A percentile compares a stretch with the other conserved stretches of the same genome.
These are phyloP conservation scores for Cladorhizidae sp. DNA, from an alignment of 37 sponge, comb jelly and placozoan species.

Conservation along the genomic window DNA sequence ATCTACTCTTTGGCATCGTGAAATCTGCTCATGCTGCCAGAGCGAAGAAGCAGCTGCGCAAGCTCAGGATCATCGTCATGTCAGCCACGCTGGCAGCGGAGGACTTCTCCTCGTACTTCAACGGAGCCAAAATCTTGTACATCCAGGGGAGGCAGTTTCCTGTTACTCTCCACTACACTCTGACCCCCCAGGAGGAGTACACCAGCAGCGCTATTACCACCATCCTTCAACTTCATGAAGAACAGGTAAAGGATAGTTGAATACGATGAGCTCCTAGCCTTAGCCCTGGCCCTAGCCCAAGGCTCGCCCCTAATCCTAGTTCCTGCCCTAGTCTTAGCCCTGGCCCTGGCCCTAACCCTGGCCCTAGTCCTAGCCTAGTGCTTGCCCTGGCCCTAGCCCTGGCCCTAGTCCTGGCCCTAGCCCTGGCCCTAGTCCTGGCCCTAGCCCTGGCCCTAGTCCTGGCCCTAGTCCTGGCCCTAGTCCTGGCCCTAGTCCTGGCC, in stretches of 20 bases:
- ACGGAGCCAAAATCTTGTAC: constrained; percentile 86
- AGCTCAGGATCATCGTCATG: constrained; percentile 82
- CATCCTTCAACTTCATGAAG: constrained; percentile 86
- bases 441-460: too few relatives aligned
- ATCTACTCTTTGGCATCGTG: constrained; percentile 91
- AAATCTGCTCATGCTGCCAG: constrained; percentile 80
- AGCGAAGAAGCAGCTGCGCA: constrained; percentile 6
- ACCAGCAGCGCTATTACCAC: constrained; percentile 78
- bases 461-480: too few relatives aligned
- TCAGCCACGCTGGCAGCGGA: constrained; percentile 94
- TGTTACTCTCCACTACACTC: constrained; percentile 56
- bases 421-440: too few relatives aligned
- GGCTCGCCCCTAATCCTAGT: too few relatives aligned
- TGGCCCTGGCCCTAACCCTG: too few relatives aligned
- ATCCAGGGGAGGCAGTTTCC: constrained; percentile 94
- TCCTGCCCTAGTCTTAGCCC: too few relatives aligned
- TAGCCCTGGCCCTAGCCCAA: too few relatives aligned
- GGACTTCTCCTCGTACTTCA: constrained; percentile 80
- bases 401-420: too few relatives aligned
- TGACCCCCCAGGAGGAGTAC: constrained; percentile 84
- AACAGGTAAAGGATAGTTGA: constrained; percentile 34
- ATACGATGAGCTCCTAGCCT: too few relatives aligned
- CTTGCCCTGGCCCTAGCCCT: too few relatives aligned
- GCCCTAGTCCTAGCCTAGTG: too few relatives aligned
- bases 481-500: too few relatives aligned